Evolutionary conservation across 2,797 vertebrate genomes (phyloP), one percentile per base, ranked within the genome.

Genomic region (Sebastes goodei): DNA sequence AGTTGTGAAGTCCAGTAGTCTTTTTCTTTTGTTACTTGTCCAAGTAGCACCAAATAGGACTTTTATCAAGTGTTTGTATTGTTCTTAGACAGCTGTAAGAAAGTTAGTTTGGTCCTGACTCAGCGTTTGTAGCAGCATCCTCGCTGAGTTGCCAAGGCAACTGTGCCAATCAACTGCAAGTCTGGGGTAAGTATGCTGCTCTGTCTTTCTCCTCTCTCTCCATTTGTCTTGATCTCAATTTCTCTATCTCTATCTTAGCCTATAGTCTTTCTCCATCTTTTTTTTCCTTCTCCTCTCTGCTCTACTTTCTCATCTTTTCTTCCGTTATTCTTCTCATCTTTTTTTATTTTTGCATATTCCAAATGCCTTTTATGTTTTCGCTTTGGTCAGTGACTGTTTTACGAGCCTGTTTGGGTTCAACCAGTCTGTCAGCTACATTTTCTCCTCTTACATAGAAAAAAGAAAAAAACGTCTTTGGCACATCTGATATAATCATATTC

Each of bases 121-220:
- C 79, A 88, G 82, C 83, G 64, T 87, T 90, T 81, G 17, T 78
- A 76, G 74, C 74, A 81, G 82, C 92, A 93, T 94, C 92, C 83
- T 91, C 49, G 10, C 71, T 74, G 61, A 78, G 94, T 95, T 95
- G 90, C 92, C 86, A 87, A 60, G 71, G 94, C 85, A 94, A 95
- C 93, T 49, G 74, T 77, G 71, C 74, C 86, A 85, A 69, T 86
- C 76, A 87, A 27, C 85, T 70, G 67, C 71, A 83, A 85, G 68
- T 77, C 93, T 94, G 93, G 91, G 93, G 94, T 95, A 86, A 93
- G 93, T 93, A 74, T 77, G 53, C 71, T 20, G 59, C 70, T 75
- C 25, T 32, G 30, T 73, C 42, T 82, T 32, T 88, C 53, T 63
- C 49, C 52, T 63, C 61, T 71, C 42, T 33, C 35, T 42, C 27